Base-by-base conservation (phyloP, 1,140 invertebrate species). In the Temnothorax nylanderi region DNA sequence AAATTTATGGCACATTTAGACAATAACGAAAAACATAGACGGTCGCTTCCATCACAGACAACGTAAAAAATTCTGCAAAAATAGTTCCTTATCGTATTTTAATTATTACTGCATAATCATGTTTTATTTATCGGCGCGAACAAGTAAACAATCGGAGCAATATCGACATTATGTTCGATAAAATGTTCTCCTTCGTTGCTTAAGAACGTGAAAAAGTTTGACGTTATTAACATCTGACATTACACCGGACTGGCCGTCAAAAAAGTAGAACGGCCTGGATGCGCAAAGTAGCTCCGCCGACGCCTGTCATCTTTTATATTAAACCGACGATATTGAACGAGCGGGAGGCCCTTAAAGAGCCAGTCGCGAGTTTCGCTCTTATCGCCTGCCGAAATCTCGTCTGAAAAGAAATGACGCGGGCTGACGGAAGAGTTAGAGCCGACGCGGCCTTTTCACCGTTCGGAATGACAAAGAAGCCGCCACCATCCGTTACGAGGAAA, bases 221-320 rank as follows among this genome's bases (percentile, higher is more conserved):
- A 84, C 54, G 44, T 74, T 84, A 74, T 74, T 84, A 84, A 84
- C 69, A 82, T 82, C 51, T 82, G 80, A 82, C 69, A 84, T 74
- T 84, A 62, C 26, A 54, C 3, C 26, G 80, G 67, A 81, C 37
- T 58, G 78, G 10, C 78, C 51, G 34, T 11, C 49, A 26, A 56
- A 74, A 75, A 84, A 84, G 41, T 84, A 84, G 54, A 74, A 75
- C 54, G 56, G 74, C 41, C 41, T 37, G 69, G 80, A 84, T 84
- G 58, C 54, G 44, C 69, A 84, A 84, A 84, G 54, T 84, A 84
- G 54, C 69, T 75, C 41, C 54, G 41, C 41, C 41, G 69, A 84
- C 54, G 69, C 54, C n/a, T 82, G 54, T 84, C 80, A 41, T n/a
- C 69, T 74, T 75, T 84, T 75, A 84, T 74, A 84, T 74, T 74